Conservation (phyloP, 2,797 vertebrate genomes). For the Selene dorsalis region DNA sequence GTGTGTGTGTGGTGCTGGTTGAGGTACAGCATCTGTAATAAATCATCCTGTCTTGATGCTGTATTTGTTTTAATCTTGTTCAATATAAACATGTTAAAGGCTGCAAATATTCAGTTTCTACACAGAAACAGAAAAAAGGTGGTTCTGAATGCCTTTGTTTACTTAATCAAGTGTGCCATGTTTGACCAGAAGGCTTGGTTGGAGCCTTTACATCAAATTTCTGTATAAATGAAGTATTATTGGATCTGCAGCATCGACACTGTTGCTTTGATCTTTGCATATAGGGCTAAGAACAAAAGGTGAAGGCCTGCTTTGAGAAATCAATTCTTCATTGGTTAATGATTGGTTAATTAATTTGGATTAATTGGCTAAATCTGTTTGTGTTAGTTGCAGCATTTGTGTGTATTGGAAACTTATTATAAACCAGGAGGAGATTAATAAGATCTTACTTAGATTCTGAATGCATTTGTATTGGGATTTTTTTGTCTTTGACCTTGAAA, state of each 20-base stretch:
- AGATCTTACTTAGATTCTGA: background rate
- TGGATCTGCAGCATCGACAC: background rate
- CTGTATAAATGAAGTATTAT: background rate
- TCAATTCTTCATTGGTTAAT: constrained; percentile 17
- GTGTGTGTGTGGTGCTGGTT: background rate
- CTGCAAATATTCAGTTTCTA: background rate
- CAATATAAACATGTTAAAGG: background rate
- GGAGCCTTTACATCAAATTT: background rate
- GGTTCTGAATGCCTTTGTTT: background rate
- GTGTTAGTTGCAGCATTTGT: background rate
- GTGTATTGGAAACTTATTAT: background rate
- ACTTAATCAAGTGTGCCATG: background rate
- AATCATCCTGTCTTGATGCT: background rate
- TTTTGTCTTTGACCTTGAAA: too few relatives aligned
- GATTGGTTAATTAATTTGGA: background rate
- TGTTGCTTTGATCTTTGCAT: constrained; percentile 8
- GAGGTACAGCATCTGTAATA: constrained; percentile 12
- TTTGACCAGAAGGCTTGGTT: background rate
- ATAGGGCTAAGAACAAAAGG: background rate
- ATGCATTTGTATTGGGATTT: background rate
- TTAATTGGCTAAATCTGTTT: constrained; percentile 1
- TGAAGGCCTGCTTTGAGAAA: background rate
- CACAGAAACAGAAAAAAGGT: background rate
- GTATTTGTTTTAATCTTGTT: background rate
- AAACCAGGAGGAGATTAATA: background rate